phyloP scores from a whole-genome alignment of 2,888 invertebrate genomes.

The Zygothrica quintamaculata region DNA sequence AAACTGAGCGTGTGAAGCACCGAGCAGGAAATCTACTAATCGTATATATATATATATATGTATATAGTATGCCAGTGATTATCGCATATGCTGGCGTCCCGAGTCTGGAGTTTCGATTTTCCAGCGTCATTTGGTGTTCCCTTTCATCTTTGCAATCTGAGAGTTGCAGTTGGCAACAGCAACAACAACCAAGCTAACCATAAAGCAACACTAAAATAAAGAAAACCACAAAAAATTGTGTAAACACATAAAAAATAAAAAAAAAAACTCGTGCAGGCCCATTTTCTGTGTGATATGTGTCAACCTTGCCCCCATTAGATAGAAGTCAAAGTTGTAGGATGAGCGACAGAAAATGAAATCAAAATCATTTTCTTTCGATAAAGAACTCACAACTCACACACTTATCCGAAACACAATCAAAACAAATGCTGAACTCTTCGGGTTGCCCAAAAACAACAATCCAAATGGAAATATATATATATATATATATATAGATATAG shows the following conservation, averaged over 20 bases:
- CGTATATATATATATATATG: constrained; percentile 1
- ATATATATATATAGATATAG: constrained; percentile 24
- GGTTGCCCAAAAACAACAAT: constrained; percentile 3
- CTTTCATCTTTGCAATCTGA: constrained; percentile 46
- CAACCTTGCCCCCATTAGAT: constrained; percentile 76
- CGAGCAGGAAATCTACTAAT: too few relatives aligned
- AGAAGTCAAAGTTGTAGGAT: constrained; percentile 45
- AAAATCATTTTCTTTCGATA: constrained; percentile 55
- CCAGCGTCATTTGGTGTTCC: constrained; percentile 27
- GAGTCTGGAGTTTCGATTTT: constrained; percentile 48
- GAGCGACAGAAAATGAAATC: too few relatives aligned
- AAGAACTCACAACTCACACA: constrained; percentile 56
- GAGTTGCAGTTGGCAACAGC: constrained; percentile 20
- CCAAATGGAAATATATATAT: constrained; percentile 16
- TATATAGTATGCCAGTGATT: constrained; percentile 10
- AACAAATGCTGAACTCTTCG: constrained; percentile 1
- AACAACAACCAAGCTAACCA: neutral
- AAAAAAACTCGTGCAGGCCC: constrained; percentile 44
- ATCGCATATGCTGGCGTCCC: constrained; percentile 43
- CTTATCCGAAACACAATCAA: constrained; percentile 69
- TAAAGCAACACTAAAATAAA: constrained; percentile 6
- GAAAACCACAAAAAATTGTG: constrained; percentile 41
- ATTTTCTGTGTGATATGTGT: constrained; percentile 37
- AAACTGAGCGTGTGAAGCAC: too few relatives aligned
- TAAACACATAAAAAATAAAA: constrained; percentile 43